Conservation (phyloP, 2,113 vertebrate genomes). For the Vanacampus margaritifer region DNA sequence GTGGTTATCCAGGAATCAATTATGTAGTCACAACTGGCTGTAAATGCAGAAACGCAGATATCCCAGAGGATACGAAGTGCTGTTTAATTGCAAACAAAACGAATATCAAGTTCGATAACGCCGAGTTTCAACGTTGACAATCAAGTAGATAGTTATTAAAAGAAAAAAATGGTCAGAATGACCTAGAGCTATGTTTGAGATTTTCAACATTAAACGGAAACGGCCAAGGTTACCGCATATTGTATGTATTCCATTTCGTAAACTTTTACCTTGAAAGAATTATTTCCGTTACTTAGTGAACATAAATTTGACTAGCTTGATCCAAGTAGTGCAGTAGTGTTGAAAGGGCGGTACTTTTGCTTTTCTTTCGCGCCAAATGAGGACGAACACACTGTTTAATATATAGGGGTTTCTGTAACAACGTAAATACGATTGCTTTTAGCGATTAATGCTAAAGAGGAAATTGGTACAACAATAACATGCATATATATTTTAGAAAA, state of each 20-base stretch:
- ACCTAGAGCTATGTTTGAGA: neutral
- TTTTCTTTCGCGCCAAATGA: constrained; percentile 56
- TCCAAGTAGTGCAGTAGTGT: fast-evolving
- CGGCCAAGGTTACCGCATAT: neutral
- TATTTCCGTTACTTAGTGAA: neutral
- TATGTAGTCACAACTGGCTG: neutral
- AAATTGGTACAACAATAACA: neutral
- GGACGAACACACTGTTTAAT: constrained; percentile 31
- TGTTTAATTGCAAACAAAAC: neutral
- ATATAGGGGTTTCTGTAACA: neutral
- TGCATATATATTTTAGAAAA: neutral
- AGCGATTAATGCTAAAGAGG: neutral
- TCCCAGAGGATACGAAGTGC: neutral
- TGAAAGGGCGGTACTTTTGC: constrained; percentile 21
- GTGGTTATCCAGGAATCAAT: no score
- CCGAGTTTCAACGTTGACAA: neutral
- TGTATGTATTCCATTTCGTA: fast-evolving
- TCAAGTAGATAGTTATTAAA: neutral
- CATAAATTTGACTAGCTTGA: neutral
- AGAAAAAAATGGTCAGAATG: neutral
- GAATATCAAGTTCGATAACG: no score
- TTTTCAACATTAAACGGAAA: neutral
- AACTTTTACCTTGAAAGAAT: constrained; percentile 30
- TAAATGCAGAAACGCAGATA: neutral
- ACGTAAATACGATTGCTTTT: neutral